Evolutionary conservation across 2,797 vertebrate genomes (phyloP), one percentile per base, ranked within the genome.

Genomic region (Mus minutoides): DNA sequence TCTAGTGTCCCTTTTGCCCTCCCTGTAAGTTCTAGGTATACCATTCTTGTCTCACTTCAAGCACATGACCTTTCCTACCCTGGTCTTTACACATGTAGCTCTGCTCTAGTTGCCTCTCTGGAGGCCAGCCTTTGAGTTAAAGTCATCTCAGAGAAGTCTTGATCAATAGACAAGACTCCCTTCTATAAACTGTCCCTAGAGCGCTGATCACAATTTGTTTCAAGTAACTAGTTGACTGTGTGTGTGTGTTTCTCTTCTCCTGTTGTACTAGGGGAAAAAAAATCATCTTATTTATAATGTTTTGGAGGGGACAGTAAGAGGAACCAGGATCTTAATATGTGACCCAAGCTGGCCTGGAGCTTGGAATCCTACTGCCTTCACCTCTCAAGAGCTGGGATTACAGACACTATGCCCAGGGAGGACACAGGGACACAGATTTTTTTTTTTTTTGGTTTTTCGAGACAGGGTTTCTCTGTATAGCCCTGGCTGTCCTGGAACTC

Each of bases 111-210:
- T 88, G 78, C 40, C 82, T 40, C 64, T 80, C 54, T 82, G 40
- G 73, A 87, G 34, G 43, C 54, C 43, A 6, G 75, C 37, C 62
- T 64, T 64, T 95, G n/a, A 77, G 94, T 94, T 94, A 93, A 96
- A 43, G 93, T 80, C 79, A 84, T 89, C 40, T 96, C 87, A 91
- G 49, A 85, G 37, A 93, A 92, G 26, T 90, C 73, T 52, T 71
- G 22, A 85, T 40, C 46, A 84, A 71, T 21, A 85, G 37, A n/a
- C 24, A 85, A 91, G 79, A 88, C 34, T 56, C 19, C 60, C 13
- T 67, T 11, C 5, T 83, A 69, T 9, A 84, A 82, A n/a, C 56
- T 67, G 89, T 69, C 43, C 92, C 78, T 52, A 54, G 56, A 96
- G 29, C 79, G 78, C 19, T 85, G 56, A 77, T 24, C 69, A 82